Base-by-base conservation (phyloP, 2,888 invertebrate species). In the Plusia festucae region DNA sequence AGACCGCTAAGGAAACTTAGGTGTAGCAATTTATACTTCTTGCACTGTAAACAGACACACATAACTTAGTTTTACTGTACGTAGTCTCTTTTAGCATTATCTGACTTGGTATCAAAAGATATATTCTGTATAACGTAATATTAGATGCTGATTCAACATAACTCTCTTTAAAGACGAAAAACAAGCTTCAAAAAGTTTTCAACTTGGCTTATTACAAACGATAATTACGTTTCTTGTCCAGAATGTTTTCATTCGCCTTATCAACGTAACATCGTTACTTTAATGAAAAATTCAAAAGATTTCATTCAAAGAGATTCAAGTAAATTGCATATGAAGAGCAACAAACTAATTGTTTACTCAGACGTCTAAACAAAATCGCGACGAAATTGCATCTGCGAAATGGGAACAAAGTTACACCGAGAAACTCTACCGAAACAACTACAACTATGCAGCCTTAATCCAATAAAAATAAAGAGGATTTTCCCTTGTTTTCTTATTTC, bases 361-460 rank as follows among this genome's bases (percentile, higher is more conserved):
- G 81, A 85, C 84, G 75, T 81, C 85, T 76, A 84, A 85, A 81
- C 80, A 76, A 81, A 85, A 81, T 84, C 81, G 76, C 85, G 83
- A 84, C 82, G 83, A 87, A 85, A 88, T 86, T 87, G 87, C 85
- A 86, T 83, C 81, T 79, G 71, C 76, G 80, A 75, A 83, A 86
- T 83, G 79, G 79, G 79, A 84, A 85, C 85, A 61, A 71, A 70
- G 69, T 69, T 79, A 65, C 66, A 67, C 53, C 68, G 52, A 76
- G 65, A 53, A 53, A 60, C 24, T 56, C 68, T 34, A 52, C 53
- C 53, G 53, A 59, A 68, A 70, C 70, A 72, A 66, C 79, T 60
- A 53, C 58, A 70, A 76, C 55, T 53, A 54, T 52, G 27, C 77
- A 55, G 60, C 79, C 70, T 68, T 81, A 71, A 73, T 66, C n/a